Percentiles rank a stretch among this genome's conserved stretches.
Evolutionary conservation across 2,113 vertebrate genomes (phyloP).

Genomic region (Ia io): DNA sequence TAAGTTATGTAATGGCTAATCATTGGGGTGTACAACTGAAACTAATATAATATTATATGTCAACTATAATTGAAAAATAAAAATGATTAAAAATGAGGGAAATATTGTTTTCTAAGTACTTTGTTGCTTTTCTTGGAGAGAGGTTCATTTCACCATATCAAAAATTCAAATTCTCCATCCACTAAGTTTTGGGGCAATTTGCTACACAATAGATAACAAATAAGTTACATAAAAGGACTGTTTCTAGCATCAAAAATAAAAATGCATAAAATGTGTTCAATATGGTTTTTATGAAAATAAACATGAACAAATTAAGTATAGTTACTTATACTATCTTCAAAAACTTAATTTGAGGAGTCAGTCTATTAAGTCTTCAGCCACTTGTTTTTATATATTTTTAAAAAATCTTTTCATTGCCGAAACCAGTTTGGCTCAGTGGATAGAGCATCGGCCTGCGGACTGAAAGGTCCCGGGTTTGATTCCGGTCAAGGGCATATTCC

Average conservation of each 20-base stretch:
- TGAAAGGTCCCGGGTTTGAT: too few relatives aligned
- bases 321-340: neutral
- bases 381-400: neutral
- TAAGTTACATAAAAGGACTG: neutral
- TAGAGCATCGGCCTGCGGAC: too few relatives aligned
- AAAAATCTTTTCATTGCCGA: too few relatives aligned
- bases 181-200: neutral
- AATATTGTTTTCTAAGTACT: neutral
- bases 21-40: too few relatives aligned
- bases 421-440: too few relatives aligned
- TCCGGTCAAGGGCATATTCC: too few relatives aligned
- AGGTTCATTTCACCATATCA: neutral
- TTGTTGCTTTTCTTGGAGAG: neutral
- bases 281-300: neutral
- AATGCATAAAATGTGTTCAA: neutral
- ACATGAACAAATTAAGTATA: neutral
- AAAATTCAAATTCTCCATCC: neutral
- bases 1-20: too few relatives aligned
- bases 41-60: too few relatives aligned
- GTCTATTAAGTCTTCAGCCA: neutral
- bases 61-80: neutral
- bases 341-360: neutral
- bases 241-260: neutral
- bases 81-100: neutral
- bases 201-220: neutral